Evolutionary conservation across 2,888 invertebrate genomes (phyloP), one percentile per base, ranked within the genome.

Genomic region (Epinotia nisella): DNA sequence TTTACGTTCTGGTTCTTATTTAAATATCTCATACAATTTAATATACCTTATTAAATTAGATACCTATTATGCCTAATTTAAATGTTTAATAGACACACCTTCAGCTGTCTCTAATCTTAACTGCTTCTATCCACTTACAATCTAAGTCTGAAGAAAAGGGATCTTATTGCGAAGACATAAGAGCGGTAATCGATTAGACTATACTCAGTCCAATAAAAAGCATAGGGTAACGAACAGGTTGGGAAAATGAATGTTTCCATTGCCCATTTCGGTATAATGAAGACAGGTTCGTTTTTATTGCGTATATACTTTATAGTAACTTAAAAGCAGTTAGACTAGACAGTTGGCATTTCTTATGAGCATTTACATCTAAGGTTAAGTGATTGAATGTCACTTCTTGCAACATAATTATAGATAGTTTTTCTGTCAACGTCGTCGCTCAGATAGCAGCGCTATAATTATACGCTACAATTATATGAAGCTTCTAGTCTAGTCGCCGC

Each of bases 81-180:
- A 87, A 87, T 85, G 83, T 83, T 81, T 85, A 86, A 85, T 86
- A 86, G 83, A 85, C 78, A 77, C 66, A 79, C 85, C 84, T 86
- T 89, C 90, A 91, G 90, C 90, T 91, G 91, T 86, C 85, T 80
- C 78, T 83, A 81, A 83, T 85, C 80, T 81, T 76, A 72, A 78
- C 77, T 71, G 39, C 56, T 17, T 71, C 55, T 71, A 67, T 67
- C 71, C 62, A 49, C 70, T 74, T 61, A 75, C 74, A 29, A 56
- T 60, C 58, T 51, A 59, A 51, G 67, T 71, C 67, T 55, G 72
- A 39, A 69, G 41, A 74, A 74, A 76, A 75, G 71, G 64, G 77
- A 71, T 80, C 79, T 76, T 86, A 83, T 60, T 17, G 0, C 69
- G 10, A 51, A 7, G 51, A 0, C 0, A 71, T 82, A 87, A 75